Percentiles rank a stretch among this genome's conserved stretches.
These are phyloP conservation scores for Epinotia demarniana DNA, from an alignment of 2,888 invertebrate species.

Conservation along the genomic window DNA sequence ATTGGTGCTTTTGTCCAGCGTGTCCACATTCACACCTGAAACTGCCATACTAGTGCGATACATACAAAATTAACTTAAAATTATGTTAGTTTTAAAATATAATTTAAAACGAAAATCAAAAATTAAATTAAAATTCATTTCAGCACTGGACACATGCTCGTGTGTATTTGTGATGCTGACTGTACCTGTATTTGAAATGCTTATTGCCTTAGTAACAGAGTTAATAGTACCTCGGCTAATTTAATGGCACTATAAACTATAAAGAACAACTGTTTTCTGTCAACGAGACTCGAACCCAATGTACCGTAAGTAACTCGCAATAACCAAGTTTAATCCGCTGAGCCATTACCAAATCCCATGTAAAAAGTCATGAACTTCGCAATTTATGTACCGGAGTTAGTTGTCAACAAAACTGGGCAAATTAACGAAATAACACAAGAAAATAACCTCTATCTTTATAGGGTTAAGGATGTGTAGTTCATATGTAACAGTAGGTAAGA, in stretches of 20 bases:
- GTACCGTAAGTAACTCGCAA: constrained; percentile 19
- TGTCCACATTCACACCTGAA: too few species aligned
- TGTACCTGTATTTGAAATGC: background rate
- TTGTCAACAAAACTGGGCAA: constrained; percentile 39
- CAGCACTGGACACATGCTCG: too few species aligned
- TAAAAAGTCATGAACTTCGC: constrained; percentile 39
- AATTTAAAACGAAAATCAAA: too few species aligned
- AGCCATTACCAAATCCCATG: constrained; percentile 21
- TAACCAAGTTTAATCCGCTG: constrained; percentile 26
- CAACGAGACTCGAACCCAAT: constrained; percentile 27
- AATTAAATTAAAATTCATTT: too few species aligned
- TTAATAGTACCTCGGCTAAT: constrained; percentile 14
- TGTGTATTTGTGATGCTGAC: background rate
- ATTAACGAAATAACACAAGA: constrained; percentile 12
- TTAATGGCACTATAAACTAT: constrained; percentile 13
- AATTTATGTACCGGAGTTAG: constrained; percentile 40
- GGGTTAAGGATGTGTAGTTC: constrained; percentile 7
- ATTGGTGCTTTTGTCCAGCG: too few species aligned
- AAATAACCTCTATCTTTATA: constrained; percentile 15
- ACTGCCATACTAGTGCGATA: too few species aligned
- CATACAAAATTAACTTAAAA: too few species aligned
- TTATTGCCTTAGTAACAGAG: background rate
- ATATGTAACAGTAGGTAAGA: constrained; percentile 28
- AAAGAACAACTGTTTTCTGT: constrained; percentile 14
- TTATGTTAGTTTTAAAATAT: too few species aligned